Evolutionary conservation across 2,888 invertebrate genomes (phyloP).

Genomic region (Bibio marci): DNA sequence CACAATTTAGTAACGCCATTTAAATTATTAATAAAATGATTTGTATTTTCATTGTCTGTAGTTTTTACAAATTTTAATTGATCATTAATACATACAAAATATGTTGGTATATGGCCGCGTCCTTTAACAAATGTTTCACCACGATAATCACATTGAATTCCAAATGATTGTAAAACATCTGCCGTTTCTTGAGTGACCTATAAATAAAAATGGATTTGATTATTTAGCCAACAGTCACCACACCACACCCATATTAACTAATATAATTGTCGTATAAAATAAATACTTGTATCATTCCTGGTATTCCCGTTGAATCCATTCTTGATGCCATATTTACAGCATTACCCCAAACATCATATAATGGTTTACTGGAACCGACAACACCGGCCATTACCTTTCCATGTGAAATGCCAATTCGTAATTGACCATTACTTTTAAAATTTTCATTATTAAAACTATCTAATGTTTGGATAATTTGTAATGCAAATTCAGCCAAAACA

Average conservation of each 20-base stretch:
- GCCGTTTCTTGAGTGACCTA: slow-evolving; percentile 58
- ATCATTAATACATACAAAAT: slow-evolving; percentile 50
- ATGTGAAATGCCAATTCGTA: slow-evolving; percentile 47
- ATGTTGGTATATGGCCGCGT: slow-evolving; percentile 47
- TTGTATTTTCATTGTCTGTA: no score
- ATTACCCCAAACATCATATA: slow-evolving; percentile 95
- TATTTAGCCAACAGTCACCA: no score
- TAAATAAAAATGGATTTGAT: slow-evolving; percentile 1
- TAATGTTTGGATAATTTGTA: slow-evolving; percentile 50
- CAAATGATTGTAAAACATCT: slow-evolving; percentile 44
- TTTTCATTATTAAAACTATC: slow-evolving; percentile 39
- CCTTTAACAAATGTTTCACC: slow-evolving; percentile 60
- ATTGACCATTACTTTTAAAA: slow-evolving; percentile 32
- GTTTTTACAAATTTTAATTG: slow-evolving; percentile 34
- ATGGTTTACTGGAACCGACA: slow-evolving; percentile 81
- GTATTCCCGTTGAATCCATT: slow-evolving; percentile 83
- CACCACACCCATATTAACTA: no score
- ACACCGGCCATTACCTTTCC: slow-evolving; percentile 89
- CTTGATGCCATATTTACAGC: slow-evolving; percentile 92
- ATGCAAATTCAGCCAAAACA: slow-evolving; percentile 53
- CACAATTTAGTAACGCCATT: no score
- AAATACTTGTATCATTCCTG: slow-evolving; percentile 56
- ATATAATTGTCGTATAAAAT: no score
- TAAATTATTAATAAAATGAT: no score
- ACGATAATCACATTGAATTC: slow-evolving; percentile 48